Percentiles rank a stretch among this genome's conserved stretches.
phyloP scores from a whole-genome alignment of 35 echinoderm and acorn worm species.

The Holothuria glaberrima region DNA sequence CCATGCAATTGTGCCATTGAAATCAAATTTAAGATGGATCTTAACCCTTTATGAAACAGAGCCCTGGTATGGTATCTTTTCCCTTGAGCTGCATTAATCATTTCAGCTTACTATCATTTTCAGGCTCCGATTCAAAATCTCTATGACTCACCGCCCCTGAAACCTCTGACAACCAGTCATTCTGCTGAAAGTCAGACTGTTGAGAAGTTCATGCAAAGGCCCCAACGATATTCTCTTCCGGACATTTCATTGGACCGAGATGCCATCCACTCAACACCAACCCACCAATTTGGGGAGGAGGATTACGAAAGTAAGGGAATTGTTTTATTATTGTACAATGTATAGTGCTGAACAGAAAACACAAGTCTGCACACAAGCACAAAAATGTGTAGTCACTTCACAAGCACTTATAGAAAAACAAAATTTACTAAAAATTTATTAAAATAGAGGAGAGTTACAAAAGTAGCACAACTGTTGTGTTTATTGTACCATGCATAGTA shows the following conservation, averaged over 20 bases:
- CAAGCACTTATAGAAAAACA: too few species aligned
- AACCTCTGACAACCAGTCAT: not conserved
- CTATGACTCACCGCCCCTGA: not conserved
- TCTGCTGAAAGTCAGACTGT: slow-evolving; percentile 4
- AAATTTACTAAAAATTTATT: too few species aligned
- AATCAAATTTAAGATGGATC: too few species aligned
- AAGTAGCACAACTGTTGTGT: too few species aligned
- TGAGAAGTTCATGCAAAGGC: slow-evolving; percentile 16
- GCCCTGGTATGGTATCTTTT: not conserved
- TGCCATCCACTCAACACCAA: too few species aligned
- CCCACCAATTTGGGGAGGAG: too few species aligned
- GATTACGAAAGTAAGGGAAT: too few species aligned
- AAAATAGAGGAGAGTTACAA: not conserved
- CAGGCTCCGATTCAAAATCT: not conserved
- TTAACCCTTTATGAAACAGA: too few species aligned
- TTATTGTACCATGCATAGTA: not conserved
- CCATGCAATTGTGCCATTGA: not conserved
- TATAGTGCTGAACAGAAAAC: too few species aligned
- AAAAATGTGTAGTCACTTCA: not conserved
- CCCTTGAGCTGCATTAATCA: not conserved
- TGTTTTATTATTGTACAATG: too few species aligned
- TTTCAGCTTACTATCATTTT: not conserved
- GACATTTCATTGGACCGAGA: not conserved
- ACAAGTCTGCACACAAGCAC: too few species aligned
- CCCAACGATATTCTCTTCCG: slow-evolving; percentile 2